Evolutionary conservation across 2,113 vertebrate genomes (phyloP).

Genomic region (Peromyscus maniculatus): DNA sequence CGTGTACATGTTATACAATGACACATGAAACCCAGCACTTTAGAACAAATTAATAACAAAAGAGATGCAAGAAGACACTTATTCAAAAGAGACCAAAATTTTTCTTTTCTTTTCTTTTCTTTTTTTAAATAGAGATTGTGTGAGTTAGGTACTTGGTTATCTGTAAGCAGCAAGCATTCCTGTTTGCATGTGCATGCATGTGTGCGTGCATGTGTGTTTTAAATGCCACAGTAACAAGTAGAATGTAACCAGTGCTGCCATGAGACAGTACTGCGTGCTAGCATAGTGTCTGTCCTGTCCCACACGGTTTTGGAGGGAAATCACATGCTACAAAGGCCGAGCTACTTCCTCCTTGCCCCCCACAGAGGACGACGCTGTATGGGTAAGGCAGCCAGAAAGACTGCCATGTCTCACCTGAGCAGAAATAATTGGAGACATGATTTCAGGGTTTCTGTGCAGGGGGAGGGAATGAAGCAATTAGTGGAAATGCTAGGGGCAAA

Average conservation of each 20-base stretch:
- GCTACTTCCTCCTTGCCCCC: background rate
- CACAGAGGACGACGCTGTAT: background rate
- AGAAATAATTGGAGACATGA: slow-evolving; percentile 50
- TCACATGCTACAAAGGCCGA: slow-evolving; percentile 47
- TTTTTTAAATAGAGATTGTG: slow-evolving; percentile 20
- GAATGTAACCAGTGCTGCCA: background rate
- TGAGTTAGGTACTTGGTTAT: slow-evolving; percentile 30
- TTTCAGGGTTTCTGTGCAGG: slow-evolving; percentile 71
- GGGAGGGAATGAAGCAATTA: slow-evolving; percentile 52
- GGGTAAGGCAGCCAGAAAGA: slow-evolving; percentile 53
- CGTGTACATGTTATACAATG: slow-evolving; percentile 38
- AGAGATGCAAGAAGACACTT: background rate
- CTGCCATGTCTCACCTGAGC: slow-evolving; percentile 14
- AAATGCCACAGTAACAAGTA: background rate
- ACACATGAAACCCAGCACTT: slow-evolving; percentile 80
- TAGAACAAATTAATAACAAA: slow-evolving; percentile 36
- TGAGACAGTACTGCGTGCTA: slow-evolving; percentile 1
- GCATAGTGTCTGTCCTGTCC: slow-evolving; percentile 53
- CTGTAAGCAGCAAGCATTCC: background rate
- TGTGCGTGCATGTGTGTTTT: background rate
- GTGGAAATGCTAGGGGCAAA: slow-evolving; percentile 59
- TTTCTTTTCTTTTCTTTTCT: background rate
- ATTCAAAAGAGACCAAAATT: slow-evolving; percentile 65
- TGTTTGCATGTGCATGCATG: background rate
- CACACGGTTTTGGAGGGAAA: slow-evolving; percentile 31